Evolutionary conservation across 2,888 invertebrate species (phyloP).

Genomic region (Caenorhabditis japonica): DNA sequence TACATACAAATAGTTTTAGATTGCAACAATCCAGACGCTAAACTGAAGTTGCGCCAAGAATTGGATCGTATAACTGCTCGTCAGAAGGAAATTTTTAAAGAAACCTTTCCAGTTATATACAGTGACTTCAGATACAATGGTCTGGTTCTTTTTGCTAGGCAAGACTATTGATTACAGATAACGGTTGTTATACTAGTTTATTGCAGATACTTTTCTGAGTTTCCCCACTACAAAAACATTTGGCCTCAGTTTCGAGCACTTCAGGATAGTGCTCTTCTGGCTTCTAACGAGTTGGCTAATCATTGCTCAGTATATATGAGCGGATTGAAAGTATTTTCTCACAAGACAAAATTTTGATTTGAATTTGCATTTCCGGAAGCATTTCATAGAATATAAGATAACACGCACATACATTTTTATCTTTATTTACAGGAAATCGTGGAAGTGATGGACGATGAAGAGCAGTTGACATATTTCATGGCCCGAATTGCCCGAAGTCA

Average conservation of each 20-base stretch:
- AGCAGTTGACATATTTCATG: slow-evolving; percentile 46
- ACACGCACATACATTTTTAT: no score
- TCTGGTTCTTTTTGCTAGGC: slow-evolving; percentile 55
- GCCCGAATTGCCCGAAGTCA: slow-evolving; percentile 64
- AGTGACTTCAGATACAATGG: slow-evolving; percentile 44
- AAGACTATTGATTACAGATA: neutral
- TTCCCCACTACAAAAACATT: slow-evolving; percentile 70
- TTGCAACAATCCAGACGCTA: slow-evolving; percentile 45
- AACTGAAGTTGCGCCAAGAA: slow-evolving; percentile 43
- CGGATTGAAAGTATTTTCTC: slow-evolving; percentile 66
- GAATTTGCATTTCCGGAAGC: slow-evolving; percentile 29
- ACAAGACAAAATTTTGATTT: no score
- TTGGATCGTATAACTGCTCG: slow-evolving; percentile 32
- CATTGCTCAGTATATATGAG: slow-evolving; percentile 69
- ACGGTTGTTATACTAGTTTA: neutral
- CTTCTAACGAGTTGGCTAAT: slow-evolving; percentile 64
- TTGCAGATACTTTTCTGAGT: slow-evolving; percentile 68
- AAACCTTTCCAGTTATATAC: slow-evolving; percentile 51
- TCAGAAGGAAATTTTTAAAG: slow-evolving; percentile 47
- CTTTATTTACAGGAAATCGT: slow-evolving; percentile 54
- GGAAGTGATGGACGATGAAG: slow-evolving; percentile 58
- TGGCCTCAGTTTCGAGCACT: slow-evolving; percentile 70
- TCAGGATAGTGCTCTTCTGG: slow-evolving; percentile 65
- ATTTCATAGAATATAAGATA: neutral
- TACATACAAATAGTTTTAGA: slow-evolving; percentile 38